Evolutionary conservation across 1,140 invertebrate species (phyloP), one percentile per base, ranked within the genome.

Genomic region (Sycobia sp.): DNA sequence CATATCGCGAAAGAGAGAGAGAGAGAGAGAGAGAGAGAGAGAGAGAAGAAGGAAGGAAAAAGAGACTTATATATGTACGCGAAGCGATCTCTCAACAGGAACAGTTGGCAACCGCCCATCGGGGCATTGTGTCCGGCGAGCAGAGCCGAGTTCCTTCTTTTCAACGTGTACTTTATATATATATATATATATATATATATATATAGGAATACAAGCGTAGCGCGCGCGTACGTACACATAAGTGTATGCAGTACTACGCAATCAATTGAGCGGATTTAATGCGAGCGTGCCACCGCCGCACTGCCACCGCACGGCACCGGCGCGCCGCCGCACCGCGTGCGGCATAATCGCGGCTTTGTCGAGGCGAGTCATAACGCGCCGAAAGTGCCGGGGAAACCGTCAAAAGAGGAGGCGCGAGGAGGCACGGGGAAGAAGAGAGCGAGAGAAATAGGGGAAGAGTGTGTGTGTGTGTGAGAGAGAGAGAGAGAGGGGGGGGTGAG

Each of bases 41-140:
- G 14, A 43, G 47, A 53, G 25, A 27, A 47, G 32, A 32, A 25
- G n/a, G 20, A 25, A 20, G 73, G 22, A 55, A 11, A 4, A 34
- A 41, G 27, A 5, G 4, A 44, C 13, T 16, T 0, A 20, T 4
- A 43, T 20, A 18, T 16, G 13, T 18, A 51, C 27, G n/a, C 16
- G 22, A 73, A 72, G 66, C 56, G 56, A 72, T 73, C 76, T n/a
- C n/a, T 41, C 79, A 80, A n/a, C 76, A 68, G 76, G 77, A 80
- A 72, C 76, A 77, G 76, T 81, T 81, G 76, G 78, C 72, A 77
- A 75, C 78, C 77, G 71, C 79, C 78, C 72, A 79, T 79, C 73
- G 76, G 57, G 78, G 75, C 70, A 79, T 80, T 80, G 77, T 79
- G 62, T 69, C 16, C 50, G 27, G 16, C 22, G 0, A 10, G 68